Evolutionary conservation across 2,113 vertebrate genomes (phyloP), one percentile per base, ranked within the genome.

Genomic region (Melozone crissalis): DNA sequence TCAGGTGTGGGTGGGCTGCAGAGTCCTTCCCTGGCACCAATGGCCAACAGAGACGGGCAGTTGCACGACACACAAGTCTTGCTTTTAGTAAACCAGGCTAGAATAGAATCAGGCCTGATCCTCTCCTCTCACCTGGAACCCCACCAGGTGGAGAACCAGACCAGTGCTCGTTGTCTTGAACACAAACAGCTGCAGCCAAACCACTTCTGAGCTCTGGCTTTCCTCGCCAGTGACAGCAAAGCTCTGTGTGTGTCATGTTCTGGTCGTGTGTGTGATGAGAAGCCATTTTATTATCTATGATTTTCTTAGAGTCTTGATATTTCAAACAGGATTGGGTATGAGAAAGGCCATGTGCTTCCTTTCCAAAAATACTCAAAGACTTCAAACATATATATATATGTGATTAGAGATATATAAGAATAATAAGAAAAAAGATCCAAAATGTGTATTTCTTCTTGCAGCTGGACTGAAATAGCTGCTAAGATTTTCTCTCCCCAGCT

Each of bases 401-500:
- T 57, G 43, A 86, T 93, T 66, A 91, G 76, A 95, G 82, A 86
- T 94, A 96, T 94, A 81, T 92, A 63, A 89, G 30, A 84, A 85
- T 62, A 91, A 74, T 8, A 87, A 66, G 43, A 71, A 82, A 71
- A 94, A 95, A 92, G 24, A 84, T 85, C 69, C 73, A 92, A 90
- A 92, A 61, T 69, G 57, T 93, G 44, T 79, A 94, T 93, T 93
- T 95, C 80, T 66, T 88, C 41, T 77, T 76, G 93, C 91, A 94
- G 94, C 78, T 85, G 62, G 79, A 91, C 72, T 91, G 88, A 93
- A 95, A 79, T 49, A 84, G 90, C 93, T 94, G 84, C 94, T 92
- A 68, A 71, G 47, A 69, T 72, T 91, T 87, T 54, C 63, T 87
- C 47, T 84, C 44, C 76, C 82, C 88, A 92, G 83, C 66, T 95